Conservation (phyloP, 2,797 vertebrate species). For the Hybognathus amarus region DNA sequence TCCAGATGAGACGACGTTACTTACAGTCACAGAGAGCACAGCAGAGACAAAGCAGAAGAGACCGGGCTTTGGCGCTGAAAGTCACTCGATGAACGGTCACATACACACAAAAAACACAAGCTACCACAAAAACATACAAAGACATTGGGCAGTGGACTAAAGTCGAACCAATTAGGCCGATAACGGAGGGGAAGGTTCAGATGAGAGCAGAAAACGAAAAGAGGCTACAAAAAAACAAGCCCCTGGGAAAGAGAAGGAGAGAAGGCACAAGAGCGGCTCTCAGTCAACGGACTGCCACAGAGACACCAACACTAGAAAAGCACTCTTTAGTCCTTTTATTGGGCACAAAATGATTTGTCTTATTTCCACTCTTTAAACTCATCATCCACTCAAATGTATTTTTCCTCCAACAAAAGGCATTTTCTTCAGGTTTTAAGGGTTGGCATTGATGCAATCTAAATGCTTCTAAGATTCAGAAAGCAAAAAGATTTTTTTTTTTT, state of each 20-base stretch:
- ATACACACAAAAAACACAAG: constrained; percentile 13
- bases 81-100: constrained; percentile 65
- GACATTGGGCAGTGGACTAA: constrained; percentile 41
- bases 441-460: neutral
- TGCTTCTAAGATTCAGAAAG: neutral
- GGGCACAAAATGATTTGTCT: constrained; percentile 12
- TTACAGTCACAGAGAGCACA: constrained; percentile 52
- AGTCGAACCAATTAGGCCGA: constrained; percentile 64
- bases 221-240: constrained; percentile 4
- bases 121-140: constrained; percentile 11
- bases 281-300: neutral
- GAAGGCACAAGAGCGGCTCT: neutral
- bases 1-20: constrained; percentile 39
- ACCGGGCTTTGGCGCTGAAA: constrained; percentile 15
- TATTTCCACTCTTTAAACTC: constrained; percentile 20
- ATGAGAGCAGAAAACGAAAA: constrained; percentile 59
- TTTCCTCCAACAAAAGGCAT: neutral
- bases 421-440: neutral
- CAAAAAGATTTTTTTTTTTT: neutral
- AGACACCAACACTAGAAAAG: neutral
- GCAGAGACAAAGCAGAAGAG: constrained; percentile 55
- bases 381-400: neutral
- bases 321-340: constrained; percentile 2
- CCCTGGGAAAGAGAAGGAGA: constrained; percentile 1
- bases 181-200: constrained; percentile 37